These are phyloP conservation scores for Aepyceros melampus DNA, from an alignment of 2,113 vertebrate genomes.

Conservation along the genomic window DNA sequence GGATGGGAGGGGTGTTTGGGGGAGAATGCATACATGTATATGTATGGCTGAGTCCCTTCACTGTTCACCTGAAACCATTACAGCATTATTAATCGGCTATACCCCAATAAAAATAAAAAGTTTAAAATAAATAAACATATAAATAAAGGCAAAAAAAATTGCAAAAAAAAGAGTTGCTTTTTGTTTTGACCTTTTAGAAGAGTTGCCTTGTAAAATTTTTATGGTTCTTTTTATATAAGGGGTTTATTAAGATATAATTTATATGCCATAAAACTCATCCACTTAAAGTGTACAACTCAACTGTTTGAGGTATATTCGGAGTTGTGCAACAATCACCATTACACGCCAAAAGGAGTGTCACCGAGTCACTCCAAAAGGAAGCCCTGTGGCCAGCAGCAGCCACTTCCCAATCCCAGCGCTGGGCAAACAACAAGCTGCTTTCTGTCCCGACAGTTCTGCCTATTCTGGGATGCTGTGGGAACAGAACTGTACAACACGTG, in stretches of 20 bases:
- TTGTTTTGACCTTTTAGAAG: not conserved
- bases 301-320: rapidly evolving
- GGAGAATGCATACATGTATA: not conserved
- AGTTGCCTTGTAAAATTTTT: not conserved
- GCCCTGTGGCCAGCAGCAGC: not conserved
- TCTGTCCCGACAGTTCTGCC: not conserved
- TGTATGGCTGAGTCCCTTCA: not conserved
- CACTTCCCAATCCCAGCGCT: not conserved
- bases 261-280: not conserved
- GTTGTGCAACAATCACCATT: not conserved
- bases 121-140: not conserved
- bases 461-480: rapidly evolving
- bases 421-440: not conserved
- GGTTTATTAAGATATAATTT: too few relatives aligned
- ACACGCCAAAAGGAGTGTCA: not conserved
- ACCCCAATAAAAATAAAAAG: not conserved
- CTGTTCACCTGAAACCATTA: not conserved
- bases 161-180: not conserved
- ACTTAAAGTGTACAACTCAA: rapidly evolving
- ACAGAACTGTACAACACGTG: rapidly evolving
- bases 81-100: not conserved
- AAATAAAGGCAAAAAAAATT: not conserved
- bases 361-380: not conserved
- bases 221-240: not conserved
- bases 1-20: not conserved